These are phyloP conservation scores for Clunio marinus DNA, from an alignment of 2,888 invertebrate genomes.

Conservation along the genomic window DNA sequence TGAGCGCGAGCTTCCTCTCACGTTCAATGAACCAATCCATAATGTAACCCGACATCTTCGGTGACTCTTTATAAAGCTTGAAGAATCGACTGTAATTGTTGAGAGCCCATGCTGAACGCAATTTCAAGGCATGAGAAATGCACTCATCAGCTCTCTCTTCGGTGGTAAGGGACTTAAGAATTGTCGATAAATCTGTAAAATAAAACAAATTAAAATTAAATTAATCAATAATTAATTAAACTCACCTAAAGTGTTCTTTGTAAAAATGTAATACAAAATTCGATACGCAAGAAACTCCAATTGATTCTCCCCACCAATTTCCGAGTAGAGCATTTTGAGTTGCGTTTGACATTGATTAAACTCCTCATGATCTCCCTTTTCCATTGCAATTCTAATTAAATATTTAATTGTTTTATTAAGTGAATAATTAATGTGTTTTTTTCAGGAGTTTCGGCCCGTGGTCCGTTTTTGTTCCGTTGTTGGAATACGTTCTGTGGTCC, in stretches of 20 bases:
- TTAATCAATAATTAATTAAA: constrained; percentile 40
- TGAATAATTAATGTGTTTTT: too few species aligned
- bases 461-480: too few species aligned
- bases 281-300: constrained; percentile 95
- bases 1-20: constrained; percentile 87
- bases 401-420: too few species aligned
- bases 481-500: too few species aligned
- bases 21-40: constrained; percentile 98
- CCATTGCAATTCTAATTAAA: constrained; percentile 88
- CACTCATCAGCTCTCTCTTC: constrained; percentile 77
- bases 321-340: constrained; percentile 87
- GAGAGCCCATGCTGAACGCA: constrained; percentile 89
- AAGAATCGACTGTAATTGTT: constrained; percentile 92
- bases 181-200: constrained; percentile 88
- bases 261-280: constrained; percentile 95
- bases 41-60: constrained; percentile 92
- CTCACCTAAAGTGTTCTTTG: constrained; percentile 92
- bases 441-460: too few species aligned
- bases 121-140: constrained; percentile 78
- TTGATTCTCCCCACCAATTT: constrained; percentile 69
- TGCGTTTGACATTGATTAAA: constrained; percentile 99
- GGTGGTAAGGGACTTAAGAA: constrained; percentile 72
- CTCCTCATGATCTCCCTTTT: constrained; percentile 97
- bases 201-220: constrained; percentile 5
- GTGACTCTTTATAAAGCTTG: constrained; percentile 80